Evolutionary conservation across 2,797 vertebrate genomes (phyloP), one percentile per base, ranked within the genome.

Genomic region (Enteromius viviparus): DNA sequence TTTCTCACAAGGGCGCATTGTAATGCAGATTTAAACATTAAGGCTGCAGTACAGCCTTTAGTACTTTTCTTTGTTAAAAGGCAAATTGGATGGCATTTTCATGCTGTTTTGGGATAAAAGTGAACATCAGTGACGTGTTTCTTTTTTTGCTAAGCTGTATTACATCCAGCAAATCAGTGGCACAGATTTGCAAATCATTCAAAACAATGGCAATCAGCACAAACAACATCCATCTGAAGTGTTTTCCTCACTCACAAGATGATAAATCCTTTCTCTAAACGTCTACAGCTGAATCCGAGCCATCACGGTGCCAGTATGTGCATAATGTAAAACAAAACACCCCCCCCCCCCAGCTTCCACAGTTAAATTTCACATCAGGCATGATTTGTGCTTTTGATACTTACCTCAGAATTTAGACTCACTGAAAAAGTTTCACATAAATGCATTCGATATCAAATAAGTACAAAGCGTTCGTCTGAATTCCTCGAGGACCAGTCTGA

Each of bases 181-280:
- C 37, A 84, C 77, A 53, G 55, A 78, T 53, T 42, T 53, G 51
- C 32, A 79, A 45, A 45, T 72, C 76, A 71, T 71, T 74, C 34
- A 76, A 65, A 78, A 72, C 71, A 70, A 58, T 29, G 34, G 62
- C 37, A 81, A 85, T 87, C 74, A 81, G 47, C 37, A 65, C 23
- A 8, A 70, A 70, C 15, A 60, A 58, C 34, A 51, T 62, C 77
- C 42, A 53, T 34, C 66, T 76, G 66, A 69, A 72, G 47, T 74
- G 49, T 78, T 71, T 71, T 34, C 37, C 6, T 66, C 58, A 62
- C 11, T 29, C 45, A 74, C 58, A 62, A 64, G 21, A 80, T 76
- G 37, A 76, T 45, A 64, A 58, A 84, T 53, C 23, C 21, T 23
- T 32, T n/a, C 55, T 74, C 60, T 11, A 37, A 68, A 64, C 15